Base-by-base conservation (phyloP, 2,888 invertebrate species). In the Cosmia pyralina region DNA sequence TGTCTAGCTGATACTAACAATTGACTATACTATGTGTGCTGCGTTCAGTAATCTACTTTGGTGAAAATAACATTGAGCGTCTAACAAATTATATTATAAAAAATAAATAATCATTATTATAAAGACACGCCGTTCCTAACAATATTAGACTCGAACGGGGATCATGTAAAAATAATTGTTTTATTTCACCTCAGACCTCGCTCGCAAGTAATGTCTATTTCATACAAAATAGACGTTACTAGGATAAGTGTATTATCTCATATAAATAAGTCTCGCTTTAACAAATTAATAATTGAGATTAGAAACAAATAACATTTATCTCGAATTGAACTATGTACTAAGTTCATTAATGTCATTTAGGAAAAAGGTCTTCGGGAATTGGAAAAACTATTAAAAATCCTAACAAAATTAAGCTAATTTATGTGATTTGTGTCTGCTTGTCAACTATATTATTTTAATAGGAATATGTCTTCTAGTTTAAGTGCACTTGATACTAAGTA, bases 341-440 rank as follows among this genome's bases (percentile, higher is more conserved):
- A 66, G 41, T 62, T 72, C 28, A 48, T 53, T 69, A 72, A 65
- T 46, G 55, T 71, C 50, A 65, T 69, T 73, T 79, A 73, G 66
- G 68, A 59, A 62, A 78, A 72, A 72, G 77, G 70, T 72, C 84
- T 74, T 74, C 75, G 67, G 69, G 69, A 79, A 77, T 78, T 69
- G 71, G 63, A 75, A 72, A 77, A 83, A 65, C 67, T 64, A 75
- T 78, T 77, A 81, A 80, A 87, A 83, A 83, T 75, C 70, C 72
- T 84, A 87, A 81, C 50, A 84, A 85, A 87, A 84, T 85, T 83
- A 86, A 68, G 69, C 77, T 84, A 88, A 52, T 44, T 66, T 74
- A 73, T 67, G 46, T 69, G 84, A 81, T 78, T n/a, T 84, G 86
- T 84, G 87, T 81, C 81, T 55, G 84, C 77, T 74, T 75, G 71